phyloP scores from a whole-genome alignment of 37 sponge, comb jelly and placozoan genomes.

The Cliona cf. orientalis region DNA sequence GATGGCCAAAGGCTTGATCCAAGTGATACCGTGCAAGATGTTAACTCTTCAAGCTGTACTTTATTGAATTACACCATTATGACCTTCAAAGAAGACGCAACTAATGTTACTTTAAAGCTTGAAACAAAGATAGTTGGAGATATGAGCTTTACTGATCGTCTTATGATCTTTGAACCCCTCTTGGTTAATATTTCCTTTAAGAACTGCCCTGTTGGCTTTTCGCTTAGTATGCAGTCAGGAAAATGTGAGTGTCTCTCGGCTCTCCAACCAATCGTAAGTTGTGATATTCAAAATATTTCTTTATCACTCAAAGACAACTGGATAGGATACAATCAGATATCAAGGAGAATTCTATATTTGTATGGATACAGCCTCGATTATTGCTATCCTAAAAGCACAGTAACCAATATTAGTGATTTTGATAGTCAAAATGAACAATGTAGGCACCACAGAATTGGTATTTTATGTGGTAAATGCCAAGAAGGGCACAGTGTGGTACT shows the following conservation, averaged over 20 bases:
- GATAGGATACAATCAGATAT: no score
- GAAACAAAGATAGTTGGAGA: not conserved
- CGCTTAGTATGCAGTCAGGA: not conserved
- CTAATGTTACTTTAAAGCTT: not conserved
- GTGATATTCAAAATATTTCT: no score
- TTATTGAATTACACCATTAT: not conserved
- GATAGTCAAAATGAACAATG: slow-evolving; percentile 50
- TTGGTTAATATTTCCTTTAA: not conserved
- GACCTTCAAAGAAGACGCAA: not conserved
- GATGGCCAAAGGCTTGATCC: no score
- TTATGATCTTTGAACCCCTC: not conserved
- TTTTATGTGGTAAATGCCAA: slow-evolving; percentile 50
- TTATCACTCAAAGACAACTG: no score
- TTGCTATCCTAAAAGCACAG: no score
- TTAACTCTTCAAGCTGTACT: no score
- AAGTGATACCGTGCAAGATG: no score
- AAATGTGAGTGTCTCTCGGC: not conserved
- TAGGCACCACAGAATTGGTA: slow-evolving; percentile 27
- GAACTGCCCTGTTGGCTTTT: not conserved
- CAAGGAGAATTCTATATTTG: no score
- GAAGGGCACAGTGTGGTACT: slow-evolving; percentile 36
- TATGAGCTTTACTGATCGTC: not conserved
- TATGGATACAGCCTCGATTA: no score
- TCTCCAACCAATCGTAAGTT: no score
- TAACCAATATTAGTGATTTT: no score